Percentiles rank a stretch among this genome's conserved stretches.
Evolutionary conservation across 2,797 vertebrate genomes (phyloP).

Genomic region (Scolopax rusticola): DNA sequence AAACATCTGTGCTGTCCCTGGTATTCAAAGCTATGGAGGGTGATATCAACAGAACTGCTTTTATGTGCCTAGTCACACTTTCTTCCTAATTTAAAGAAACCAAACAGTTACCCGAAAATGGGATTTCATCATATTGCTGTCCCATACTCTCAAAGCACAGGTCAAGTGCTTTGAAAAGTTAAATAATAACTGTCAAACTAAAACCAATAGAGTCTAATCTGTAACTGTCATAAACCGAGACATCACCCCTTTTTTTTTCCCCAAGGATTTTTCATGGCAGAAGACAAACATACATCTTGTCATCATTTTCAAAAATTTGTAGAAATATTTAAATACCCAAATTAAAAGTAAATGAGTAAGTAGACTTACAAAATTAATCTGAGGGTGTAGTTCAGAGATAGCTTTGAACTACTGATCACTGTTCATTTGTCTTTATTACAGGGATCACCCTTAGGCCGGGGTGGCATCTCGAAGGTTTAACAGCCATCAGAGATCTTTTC

Average conservation of each 20-base stretch:
- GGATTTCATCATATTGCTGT: background rate
- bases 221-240: background rate
- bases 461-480: background rate
- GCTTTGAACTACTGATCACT: conserved; percentile 7
- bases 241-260: too few relatives aligned
- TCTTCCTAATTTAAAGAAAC: background rate
- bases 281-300: background rate
- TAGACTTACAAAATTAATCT: background rate
- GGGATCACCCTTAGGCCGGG: conserved; percentile 56
- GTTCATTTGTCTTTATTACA: conserved; percentile 6
- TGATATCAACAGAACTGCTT: conserved; percentile 44
- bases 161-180: background rate
- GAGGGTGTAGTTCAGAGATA: background rate
- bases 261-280: background rate
- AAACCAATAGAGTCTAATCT: background rate
- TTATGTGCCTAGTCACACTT: conserved; percentile 42
- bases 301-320: background rate
- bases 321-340: background rate
- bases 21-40: conserved; percentile 59
- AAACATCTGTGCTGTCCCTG: conserved; percentile 64
- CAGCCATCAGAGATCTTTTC: background rate
- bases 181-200: background rate
- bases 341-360: background rate
- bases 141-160: background rate
- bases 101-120: background rate